phyloP scores from a whole-genome alignment of 2,113 vertebrate species.

The Cygnus atratus region DNA sequence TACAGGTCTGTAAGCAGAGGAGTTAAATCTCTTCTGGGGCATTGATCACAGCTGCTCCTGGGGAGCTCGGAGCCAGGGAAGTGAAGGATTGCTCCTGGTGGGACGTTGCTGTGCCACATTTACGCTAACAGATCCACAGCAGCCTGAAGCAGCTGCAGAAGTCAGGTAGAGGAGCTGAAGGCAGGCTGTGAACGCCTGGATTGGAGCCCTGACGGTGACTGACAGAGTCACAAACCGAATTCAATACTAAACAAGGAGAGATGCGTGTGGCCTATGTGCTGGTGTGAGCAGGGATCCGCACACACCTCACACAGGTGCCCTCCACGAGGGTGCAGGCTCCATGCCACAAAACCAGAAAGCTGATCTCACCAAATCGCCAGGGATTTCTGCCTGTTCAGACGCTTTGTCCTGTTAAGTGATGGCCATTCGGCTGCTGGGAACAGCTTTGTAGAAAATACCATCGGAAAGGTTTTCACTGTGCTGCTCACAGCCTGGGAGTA shows the following conservation, averaged over 20 bases:
- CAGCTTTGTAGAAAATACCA: too few relatives aligned
- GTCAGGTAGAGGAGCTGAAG: background rate
- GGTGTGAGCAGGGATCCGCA: too few relatives aligned
- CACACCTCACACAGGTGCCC: too few relatives aligned
- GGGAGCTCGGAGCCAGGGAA: background rate
- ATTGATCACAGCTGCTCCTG: background rate
- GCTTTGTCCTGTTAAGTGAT: too few relatives aligned
- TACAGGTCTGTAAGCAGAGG: background rate
- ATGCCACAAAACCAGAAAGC: too few relatives aligned
- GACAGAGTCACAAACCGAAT: background rate
- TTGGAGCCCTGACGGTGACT: background rate
- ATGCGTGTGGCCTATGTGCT: background rate
- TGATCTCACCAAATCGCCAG: too few relatives aligned
- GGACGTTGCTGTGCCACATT: background rate
- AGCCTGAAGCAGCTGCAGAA: background rate
- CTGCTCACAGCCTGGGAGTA: too few relatives aligned
- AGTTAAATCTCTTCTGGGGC: background rate
- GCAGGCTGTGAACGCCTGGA: background rate
- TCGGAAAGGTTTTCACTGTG: too few relatives aligned
- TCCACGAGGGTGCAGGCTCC: too few relatives aligned
- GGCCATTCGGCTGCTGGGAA: too few relatives aligned
- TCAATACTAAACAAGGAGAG: background rate
- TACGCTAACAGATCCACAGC: background rate
- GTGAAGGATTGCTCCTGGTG: background rate
- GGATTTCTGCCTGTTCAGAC: too few relatives aligned